Evolutionary conservation across 2,113 vertebrate genomes (phyloP), one percentile per base, ranked within the genome.

Genomic region (Ochotona princeps): DNA sequence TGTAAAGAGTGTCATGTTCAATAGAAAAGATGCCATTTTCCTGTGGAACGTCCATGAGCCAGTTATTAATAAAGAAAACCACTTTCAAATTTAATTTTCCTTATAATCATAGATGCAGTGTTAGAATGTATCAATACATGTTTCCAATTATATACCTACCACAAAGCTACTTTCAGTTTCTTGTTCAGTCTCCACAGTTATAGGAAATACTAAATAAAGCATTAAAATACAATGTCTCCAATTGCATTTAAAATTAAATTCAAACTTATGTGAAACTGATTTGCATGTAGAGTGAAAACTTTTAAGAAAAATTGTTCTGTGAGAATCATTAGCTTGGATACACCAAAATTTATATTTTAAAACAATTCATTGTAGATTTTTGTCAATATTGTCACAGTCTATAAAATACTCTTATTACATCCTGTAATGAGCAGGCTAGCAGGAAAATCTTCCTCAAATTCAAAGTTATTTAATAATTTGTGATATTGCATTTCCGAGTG

Each of bases 211-310:
- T 73, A 80, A 8, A 78, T 65, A 49, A 75, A 69, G 65, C 35
- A 76, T 88, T 91, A 85, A 88, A 85, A 89, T 89, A 30, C 54
- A 49, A 38, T 84, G 28, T 75, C 63, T 83, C 32, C 69, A 54
- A 91, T 60, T 96, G 81, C 80, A 93, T 91, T 66, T 85, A 76
- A 94, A 85, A 91, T 88, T 85, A 93, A 91, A 89, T 54, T 75
- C 30, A 88, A 54, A 70, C 32, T 84, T 80, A 80, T 15, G 70
- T 23, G 51, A 80, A 80, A 65, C 44, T 70, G 72, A 79, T 80
- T 75, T 81, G 57, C 54, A 17, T n/a, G 49, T 69, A 69, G 38
- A 73, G 28, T 84, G 80, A 60, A 69, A 54, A 80, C 11, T 69
- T 90, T 83, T 79, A 75, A 75, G 61, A 81, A 61, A 57, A 57